phyloP scores from a whole-genome alignment of 2,888 invertebrate species.

The Drosophila picticornis region DNA sequence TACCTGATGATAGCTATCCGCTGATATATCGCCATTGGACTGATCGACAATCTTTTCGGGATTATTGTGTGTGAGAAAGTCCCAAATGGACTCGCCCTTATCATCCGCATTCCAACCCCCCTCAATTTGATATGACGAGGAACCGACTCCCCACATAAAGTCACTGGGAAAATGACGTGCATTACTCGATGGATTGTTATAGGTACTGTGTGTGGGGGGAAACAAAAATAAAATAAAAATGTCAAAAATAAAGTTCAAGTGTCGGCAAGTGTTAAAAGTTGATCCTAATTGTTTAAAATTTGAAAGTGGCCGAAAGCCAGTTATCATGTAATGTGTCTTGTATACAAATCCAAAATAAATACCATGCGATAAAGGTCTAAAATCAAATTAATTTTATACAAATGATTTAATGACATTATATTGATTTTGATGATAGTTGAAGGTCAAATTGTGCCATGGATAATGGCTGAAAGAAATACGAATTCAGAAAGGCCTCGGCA shows the following conservation, averaged over 20 bases:
- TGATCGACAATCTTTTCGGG: conserved; percentile 88
- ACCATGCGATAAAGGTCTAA: conserved; percentile 37
- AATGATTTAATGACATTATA: conserved; percentile 25
- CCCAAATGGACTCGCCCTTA: conserved; percentile 88
- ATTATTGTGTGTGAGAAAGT: conserved; percentile 86
- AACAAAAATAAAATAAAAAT: conserved; percentile 1
- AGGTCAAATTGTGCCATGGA: conserved; percentile 17
- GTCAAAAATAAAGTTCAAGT: conserved; percentile 7
- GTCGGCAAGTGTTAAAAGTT: conserved; percentile 7
- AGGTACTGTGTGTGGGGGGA: conserved; percentile 30
- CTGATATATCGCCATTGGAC: conserved; percentile 87
- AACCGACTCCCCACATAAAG: conserved; percentile 85
- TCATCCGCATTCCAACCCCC: conserved; percentile 85
- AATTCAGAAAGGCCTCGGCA: conserved; percentile 2
- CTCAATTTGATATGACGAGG: conserved; percentile 85
- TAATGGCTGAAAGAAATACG: background rate
- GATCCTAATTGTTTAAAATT: conserved; percentile 40
- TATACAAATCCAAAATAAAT: conserved; percentile 14
- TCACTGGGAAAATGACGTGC: conserved; percentile 83
- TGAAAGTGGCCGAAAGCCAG: conserved; percentile 12
- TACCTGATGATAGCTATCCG: conserved; percentile 87
- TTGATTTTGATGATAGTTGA: conserved; percentile 4
- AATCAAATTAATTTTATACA: conserved; percentile 33
- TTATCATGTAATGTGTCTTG: conserved; percentile 25
- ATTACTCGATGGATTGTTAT: conserved; percentile 41